Base-by-base conservation (phyloP, 2,888 invertebrate species). In the Andrena fulva region DNA sequence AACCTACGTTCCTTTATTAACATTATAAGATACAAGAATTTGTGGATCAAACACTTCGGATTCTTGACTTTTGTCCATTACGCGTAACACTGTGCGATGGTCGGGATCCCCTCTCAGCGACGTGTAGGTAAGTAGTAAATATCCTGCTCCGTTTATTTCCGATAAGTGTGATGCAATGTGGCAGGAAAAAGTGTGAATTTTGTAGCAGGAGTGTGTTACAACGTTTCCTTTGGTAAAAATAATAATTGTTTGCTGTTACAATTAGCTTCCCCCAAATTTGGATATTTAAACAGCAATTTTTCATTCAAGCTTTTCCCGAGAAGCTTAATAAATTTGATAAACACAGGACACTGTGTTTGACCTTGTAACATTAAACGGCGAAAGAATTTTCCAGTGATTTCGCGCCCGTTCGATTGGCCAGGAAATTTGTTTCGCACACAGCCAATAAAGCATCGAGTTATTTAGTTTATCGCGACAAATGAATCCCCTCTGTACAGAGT, bases 391-490 rank as follows among this genome's bases (percentile, higher is more conserved):
- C 12, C 33, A 8, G 12, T 31, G 62, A 54, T 54, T 72, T 33
- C 33, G 67, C 35, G 24, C 24, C 50, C 24, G 16, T 16, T 3
- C 31, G 31, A 62, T 33, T 35, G 4, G 7, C n/a, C 8, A 42
- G 20, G n/a, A 76, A 78, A 77, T 77, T 77, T 78, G 54, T 52
- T 48, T 67, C 48, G n/a, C 54, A 56, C 62, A 54, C 33, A 27
- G 29, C 29, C 68, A 76, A 76, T 79, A 76, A 77, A 69, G 56
- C 56, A 76, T 63, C 56, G 56, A 64, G 60, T 72, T 78, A 78
- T 78, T 78, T 72, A 35, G 63, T 68, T 68, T 68, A 80, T 56
- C 42, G 64, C 69, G 72, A 56, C 52, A 73, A 78, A 73, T 73
- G 68, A 78, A 69, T 64, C 56, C 20, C 63, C 24, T 29, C 24